Conservation (phyloP, 2,888 invertebrate genomes). For the Campaea margaritaria region DNA sequence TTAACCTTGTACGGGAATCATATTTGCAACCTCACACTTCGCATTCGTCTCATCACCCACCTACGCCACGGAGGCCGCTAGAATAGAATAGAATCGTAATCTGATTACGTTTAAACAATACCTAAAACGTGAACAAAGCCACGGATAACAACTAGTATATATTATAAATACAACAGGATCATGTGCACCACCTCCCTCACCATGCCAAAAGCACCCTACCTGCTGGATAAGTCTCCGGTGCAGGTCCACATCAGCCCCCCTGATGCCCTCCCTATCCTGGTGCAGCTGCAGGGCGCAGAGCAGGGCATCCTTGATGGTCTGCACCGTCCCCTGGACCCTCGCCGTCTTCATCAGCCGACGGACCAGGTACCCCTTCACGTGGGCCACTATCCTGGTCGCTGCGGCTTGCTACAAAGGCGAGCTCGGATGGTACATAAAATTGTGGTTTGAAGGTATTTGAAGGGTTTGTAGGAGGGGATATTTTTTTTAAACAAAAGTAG, state of each 20-base stretch:
- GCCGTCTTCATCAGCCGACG: constrained; percentile 93
- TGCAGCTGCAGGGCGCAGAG: constrained; percentile 91
- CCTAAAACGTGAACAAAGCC: too few relatives aligned
- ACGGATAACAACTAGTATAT: too few relatives aligned
- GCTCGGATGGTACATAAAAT: constrained; percentile 60
- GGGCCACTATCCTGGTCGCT: constrained; percentile 88
- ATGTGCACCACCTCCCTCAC: constrained; percentile 19
- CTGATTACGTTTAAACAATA: too few relatives aligned
- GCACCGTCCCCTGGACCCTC: constrained; percentile 91
- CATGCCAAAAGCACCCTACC: constrained; percentile 56
- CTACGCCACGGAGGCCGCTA: too few relatives aligned
- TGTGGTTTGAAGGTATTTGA: constrained; percentile 41
- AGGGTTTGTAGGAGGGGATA: too few relatives aligned
- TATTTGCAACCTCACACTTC: too few relatives aligned
- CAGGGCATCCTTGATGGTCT: constrained; percentile 92
- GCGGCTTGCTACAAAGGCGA: constrained; percentile 75
- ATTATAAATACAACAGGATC: neutral
- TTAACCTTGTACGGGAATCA: too few relatives aligned
- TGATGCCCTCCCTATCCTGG: constrained; percentile 84
- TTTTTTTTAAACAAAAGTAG: too few relatives aligned
- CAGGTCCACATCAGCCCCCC: constrained; percentile 88
- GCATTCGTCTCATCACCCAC: too few relatives aligned
- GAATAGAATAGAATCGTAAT: too few relatives aligned
- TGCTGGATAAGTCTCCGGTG: constrained; percentile 90
- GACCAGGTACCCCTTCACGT: constrained; percentile 91